Conservation (phyloP, 2,888 invertebrate genomes). For the Ectropis crepuscularia region DNA sequence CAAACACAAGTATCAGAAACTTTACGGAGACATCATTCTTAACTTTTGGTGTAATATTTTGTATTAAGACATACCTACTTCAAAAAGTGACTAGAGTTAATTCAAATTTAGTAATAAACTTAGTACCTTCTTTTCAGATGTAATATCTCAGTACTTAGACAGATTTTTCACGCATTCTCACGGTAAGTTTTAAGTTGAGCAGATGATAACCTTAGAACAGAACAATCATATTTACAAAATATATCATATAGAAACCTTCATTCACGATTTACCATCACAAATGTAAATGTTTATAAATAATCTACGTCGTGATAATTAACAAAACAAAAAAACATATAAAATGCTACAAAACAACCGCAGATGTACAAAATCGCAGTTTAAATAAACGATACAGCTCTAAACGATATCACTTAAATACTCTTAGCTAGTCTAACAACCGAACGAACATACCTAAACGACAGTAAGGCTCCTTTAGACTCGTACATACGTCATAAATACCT, state of each 20-base stretch:
- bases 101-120: conserved; percentile 30
- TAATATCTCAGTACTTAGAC: conserved; percentile 22
- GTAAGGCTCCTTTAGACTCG: conserved; percentile 74
- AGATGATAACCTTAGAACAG: conserved; percentile 80
- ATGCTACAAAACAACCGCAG: conserved; percentile 52
- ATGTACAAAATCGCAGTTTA: conserved; percentile 50
- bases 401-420: conserved; percentile 56
- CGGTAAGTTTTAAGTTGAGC: conserved; percentile 81
- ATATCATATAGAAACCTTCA: conserved; percentile 70
- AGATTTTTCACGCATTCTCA: conserved; percentile 56
- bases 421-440: conserved; percentile 70
- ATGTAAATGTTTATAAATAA: conserved; percentile 75
- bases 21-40: conserved; percentile 27
- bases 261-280: conserved; percentile 58
- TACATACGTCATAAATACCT: conserved; percentile 69
- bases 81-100: conserved; percentile 61
- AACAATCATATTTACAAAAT: conserved; percentile 82
- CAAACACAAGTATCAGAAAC: conserved; percentile 22
- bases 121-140: conserved; percentile 27
- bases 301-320: conserved; percentile 66
- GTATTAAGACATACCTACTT: conserved; percentile 46
- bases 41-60: conserved; percentile 45
- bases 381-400: conserved; percentile 59
- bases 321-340: conserved; percentile 62
- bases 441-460: conserved; percentile 75